Evolutionary conservation across 2,113 vertebrate genomes (phyloP), one percentile per base, ranked within the genome.

Genomic region (Vicugna pacos): DNA sequence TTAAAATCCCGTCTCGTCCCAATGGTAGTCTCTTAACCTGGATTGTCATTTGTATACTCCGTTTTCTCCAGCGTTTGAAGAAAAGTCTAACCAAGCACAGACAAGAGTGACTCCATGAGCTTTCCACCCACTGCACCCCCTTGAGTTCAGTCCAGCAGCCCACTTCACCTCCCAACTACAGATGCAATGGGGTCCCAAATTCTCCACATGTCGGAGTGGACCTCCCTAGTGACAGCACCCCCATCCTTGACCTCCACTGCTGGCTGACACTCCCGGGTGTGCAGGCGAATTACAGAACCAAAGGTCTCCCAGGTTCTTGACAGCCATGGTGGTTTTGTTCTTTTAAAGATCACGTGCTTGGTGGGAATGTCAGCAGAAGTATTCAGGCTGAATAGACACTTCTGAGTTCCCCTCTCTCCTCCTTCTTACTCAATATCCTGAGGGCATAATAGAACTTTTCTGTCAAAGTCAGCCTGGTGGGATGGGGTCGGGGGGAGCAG

Each of bases 351-450:
- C 96, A 96, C 92, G n/a, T 97, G 97, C 32, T 93, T 64, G 85
- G 19, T 69, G 91, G 77, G 97, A 97, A 97, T 92, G 89, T 97
- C 91, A 96, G 96, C 97, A 98, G 93, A 95, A 98, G 67, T 82
- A 28, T 72, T 60, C 56, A 91, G 54, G 77, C 92, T 97, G 95
- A 98, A 88, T 42, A 80, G 54, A 92, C 81, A 97, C 12, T 87
- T 97, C 97, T 95, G 95, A 97, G 98, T 99, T 98, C 98, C 97
- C 86, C 76, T 98, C 97, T 65, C 46, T 38, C 72, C 82, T 26
- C 56, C 83, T 98, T 98, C 97, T 99, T 99, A 93, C 98, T 85
- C 98, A 99, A 98, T 97, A 98, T 97, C 97, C 97, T 98, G 93
- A 88, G 76, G 94, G 17, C 30, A 60, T 89, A 85, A 96, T 11